Evolutionary conservation across 2,888 invertebrate genomes (phyloP).

Genomic region (Atherix ibis): DNA sequence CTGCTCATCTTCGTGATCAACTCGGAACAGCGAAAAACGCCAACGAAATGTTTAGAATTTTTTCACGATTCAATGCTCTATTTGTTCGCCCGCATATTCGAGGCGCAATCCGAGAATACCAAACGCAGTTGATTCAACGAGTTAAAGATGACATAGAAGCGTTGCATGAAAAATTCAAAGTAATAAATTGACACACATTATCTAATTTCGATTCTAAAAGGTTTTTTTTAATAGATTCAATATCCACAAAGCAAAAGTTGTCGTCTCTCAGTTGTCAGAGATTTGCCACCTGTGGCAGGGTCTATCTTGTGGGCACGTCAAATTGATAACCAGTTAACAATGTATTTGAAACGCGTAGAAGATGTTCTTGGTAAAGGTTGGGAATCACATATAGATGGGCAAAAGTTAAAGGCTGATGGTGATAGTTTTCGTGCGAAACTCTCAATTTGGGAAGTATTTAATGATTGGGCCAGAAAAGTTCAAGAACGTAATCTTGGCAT

Average conservation of each 20-base stretch:
- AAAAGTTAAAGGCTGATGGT: constrained; percentile 91
- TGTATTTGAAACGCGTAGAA: constrained; percentile 91
- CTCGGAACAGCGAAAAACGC: constrained; percentile 97
- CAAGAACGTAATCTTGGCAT: constrained; percentile 90
- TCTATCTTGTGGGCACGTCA: constrained; percentile 98
- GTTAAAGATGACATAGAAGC: constrained; percentile 99
- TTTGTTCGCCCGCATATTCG: constrained; percentile 98
- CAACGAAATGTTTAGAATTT: constrained; percentile 99
- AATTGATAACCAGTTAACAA: constrained; percentile 93
- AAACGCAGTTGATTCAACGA: constrained; percentile 95
- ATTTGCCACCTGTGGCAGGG: constrained; percentile 93
- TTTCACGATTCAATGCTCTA: constrained; percentile 94
- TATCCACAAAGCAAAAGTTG: constrained; percentile 92
- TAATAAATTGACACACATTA: too few relatives aligned
- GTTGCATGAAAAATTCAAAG: constrained; percentile 95
- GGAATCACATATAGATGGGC: constrained; percentile 98
- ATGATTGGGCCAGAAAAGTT: constrained; percentile 92
- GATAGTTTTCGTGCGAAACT: constrained; percentile 94
- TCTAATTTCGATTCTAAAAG: too few relatives aligned
- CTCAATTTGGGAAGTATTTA: constrained; percentile 93
- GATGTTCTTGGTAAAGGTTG: constrained; percentile 97
- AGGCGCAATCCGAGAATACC: constrained; percentile 97
- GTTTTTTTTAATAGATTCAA: too few relatives aligned
- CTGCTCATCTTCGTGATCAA: constrained; percentile 92
- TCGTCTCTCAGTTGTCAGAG: constrained; percentile 76